Percentiles rank a stretch among this genome's conserved stretches.
Conservation (phyloP, 1,140 invertebrate species). For the Tribolium madens region DNA sequence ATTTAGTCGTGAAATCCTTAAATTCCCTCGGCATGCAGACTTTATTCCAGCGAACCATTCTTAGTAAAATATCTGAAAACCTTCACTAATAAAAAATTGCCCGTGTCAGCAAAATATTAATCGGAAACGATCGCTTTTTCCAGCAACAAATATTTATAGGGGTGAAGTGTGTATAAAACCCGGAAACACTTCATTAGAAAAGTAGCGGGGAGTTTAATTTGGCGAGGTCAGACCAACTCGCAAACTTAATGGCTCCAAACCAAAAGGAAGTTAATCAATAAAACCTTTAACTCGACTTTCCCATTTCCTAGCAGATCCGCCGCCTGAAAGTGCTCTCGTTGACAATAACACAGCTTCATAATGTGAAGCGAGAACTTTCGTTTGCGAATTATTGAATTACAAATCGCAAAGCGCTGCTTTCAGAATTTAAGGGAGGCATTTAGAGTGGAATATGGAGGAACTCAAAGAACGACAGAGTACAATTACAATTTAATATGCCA, state of each 20-base stretch:
- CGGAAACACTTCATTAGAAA: slow-evolving; percentile 57
- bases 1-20: slow-evolving; percentile 52
- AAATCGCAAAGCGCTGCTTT: slow-evolving; percentile 53
- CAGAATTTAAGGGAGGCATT: slow-evolving; percentile 38
- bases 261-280: slow-evolving; percentile 61
- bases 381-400: slow-evolving; percentile 57
- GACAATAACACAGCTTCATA: slow-evolving; percentile 56
- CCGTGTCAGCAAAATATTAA: slow-evolving; percentile 40
- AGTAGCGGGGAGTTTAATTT: slow-evolving; percentile 57
- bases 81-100: slow-evolving; percentile 48
- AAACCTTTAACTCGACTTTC: slow-evolving; percentile 59
- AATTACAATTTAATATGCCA: slow-evolving; percentile 46
- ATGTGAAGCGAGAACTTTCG: slow-evolving; percentile 54
- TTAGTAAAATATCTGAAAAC: slow-evolving; percentile 50
- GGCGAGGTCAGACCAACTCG: slow-evolving; percentile 53
- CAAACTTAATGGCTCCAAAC: slow-evolving; percentile 57
- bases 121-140: slow-evolving; percentile 8
- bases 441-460: slow-evolving; percentile 22
- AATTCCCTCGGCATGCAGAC: slow-evolving; percentile 51
- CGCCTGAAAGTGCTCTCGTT: slow-evolving; percentile 50
- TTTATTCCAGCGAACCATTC: slow-evolving; percentile 46
- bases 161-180: slow-evolving; percentile 35
- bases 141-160: slow-evolving; percentile 16
- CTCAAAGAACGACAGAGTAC: slow-evolving; percentile 39
- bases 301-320: slow-evolving; percentile 48